Evolutionary conservation across 2,797 vertebrate genomes (phyloP).

Genomic region (Anas flavirostris): DNA sequence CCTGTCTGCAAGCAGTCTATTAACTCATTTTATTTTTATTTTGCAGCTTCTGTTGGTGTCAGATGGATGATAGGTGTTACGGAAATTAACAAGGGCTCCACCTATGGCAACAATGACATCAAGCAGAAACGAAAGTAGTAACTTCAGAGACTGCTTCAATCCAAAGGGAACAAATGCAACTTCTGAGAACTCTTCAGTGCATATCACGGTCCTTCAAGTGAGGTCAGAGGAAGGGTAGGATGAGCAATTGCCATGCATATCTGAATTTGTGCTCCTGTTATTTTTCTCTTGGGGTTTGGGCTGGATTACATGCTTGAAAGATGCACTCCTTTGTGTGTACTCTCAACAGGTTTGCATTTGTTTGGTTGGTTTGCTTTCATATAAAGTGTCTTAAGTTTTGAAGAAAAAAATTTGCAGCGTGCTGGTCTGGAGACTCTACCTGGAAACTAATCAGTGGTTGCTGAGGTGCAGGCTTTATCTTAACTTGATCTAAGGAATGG

Average conservation of each 20-base stretch:
- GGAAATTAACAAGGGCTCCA: conserved; percentile 91
- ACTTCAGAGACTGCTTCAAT: conserved; percentile 23
- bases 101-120: conserved; percentile 86
- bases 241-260: neutral
- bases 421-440: neutral
- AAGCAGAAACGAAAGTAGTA: conserved; percentile 80
- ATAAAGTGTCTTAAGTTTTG: conserved; percentile 2
- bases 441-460: neutral
- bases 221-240: conserved; percentile 28
- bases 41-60: conserved; percentile 87
- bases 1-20: neutral
- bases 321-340: neutral
- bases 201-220: conserved; percentile 19
- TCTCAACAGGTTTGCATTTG: conserved; percentile 33
- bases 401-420: neutral
- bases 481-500: neutral
- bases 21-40: neutral
- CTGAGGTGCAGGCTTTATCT: neutral
- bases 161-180: conserved; percentile 65
- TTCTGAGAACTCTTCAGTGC: conserved; percentile 48
- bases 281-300: conserved; percentile 4
- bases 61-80: conserved; percentile 98
- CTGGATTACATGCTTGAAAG: neutral
- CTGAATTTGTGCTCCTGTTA: conserved; percentile 13
- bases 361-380: conserved; percentile 28